Evolutionary conservation across 1,140 invertebrate species (phyloP).

Genomic region (Diprion similis): DNA sequence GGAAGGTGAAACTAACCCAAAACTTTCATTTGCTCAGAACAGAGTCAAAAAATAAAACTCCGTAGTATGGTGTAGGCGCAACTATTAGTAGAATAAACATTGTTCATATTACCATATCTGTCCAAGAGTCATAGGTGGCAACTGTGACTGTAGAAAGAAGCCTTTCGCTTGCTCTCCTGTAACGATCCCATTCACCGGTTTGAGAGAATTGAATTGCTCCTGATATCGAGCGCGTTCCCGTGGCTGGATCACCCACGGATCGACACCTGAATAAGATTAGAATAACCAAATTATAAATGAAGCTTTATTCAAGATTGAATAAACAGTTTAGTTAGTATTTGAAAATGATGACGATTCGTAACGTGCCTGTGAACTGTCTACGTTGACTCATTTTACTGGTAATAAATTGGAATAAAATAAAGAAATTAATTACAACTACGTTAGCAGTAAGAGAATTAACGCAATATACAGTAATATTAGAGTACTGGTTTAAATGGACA

Average conservation of each 20-base stretch:
- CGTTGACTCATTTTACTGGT: too few species aligned
- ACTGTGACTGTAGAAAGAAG: conserved; percentile 91
- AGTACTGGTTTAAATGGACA: too few species aligned
- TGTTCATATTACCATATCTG: conserved; percentile 84
- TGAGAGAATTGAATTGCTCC: conserved; percentile 88
- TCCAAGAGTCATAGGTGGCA: conserved; percentile 86
- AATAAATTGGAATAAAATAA: background rate
- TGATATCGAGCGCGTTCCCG: conserved; percentile 89
- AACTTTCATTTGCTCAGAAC: background rate
- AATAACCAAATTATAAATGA: too few species aligned
- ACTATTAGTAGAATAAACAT: conserved; percentile 10
- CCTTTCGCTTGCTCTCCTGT: conserved; percentile 94
- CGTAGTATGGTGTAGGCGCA: background rate
- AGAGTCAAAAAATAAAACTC: background rate
- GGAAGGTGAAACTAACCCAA: conserved; percentile 8
- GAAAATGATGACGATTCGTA: too few species aligned
- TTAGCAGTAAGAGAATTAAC: background rate
- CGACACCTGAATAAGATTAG: conserved; percentile 53
- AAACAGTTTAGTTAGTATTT: too few species aligned
- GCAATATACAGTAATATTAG: too few species aligned
- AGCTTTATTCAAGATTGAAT: too few species aligned
- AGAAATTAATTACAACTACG: background rate
- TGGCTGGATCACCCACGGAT: conserved; percentile 88
- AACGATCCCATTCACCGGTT: conserved; percentile 87
- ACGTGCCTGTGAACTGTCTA: too few species aligned